A percentile compares a stretch with the other conserved stretches of the same genome.
These are phyloP conservation scores for Anarrhichthys ocellatus DNA, from an alignment of 2,113 vertebrate genomes.

Conservation along the genomic window DNA sequence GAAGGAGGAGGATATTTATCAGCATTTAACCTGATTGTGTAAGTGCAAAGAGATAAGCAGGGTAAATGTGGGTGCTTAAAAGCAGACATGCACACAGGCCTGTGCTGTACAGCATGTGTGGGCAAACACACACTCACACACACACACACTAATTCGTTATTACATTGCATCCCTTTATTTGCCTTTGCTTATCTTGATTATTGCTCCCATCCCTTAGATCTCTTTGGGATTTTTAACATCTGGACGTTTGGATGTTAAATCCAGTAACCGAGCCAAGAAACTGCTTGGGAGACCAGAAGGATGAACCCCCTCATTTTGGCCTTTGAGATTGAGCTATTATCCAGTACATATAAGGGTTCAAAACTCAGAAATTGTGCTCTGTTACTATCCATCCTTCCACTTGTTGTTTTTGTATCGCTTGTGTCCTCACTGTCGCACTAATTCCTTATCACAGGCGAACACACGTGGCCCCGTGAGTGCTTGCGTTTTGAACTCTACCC, in stretches of 20 bases:
- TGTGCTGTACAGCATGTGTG: slow-evolving; percentile 1
- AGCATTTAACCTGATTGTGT: slow-evolving; percentile 49
- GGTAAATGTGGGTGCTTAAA: slow-evolving; percentile 39
- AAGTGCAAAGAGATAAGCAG: slow-evolving; percentile 51
- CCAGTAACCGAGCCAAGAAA: slow-evolving; percentile 57
- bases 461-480: slow-evolving; percentile 47
- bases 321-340: slow-evolving; percentile 32
- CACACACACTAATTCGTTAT: slow-evolving; percentile 36
- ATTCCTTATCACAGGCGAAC: slow-evolving; percentile 57
- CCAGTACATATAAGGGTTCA: slow-evolving; percentile 58
- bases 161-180: slow-evolving; percentile 39
- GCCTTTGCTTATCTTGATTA: slow-evolving; percentile 39
- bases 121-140: slow-evolving; percentile 17
- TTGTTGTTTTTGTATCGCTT: slow-evolving; percentile 54
- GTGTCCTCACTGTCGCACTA: slow-evolving; percentile 43
- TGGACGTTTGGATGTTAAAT: slow-evolving; percentile 51
- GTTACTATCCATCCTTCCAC: slow-evolving; percentile 38
- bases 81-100: slow-evolving; percentile 34
- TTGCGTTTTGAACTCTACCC: slow-evolving; percentile 31
- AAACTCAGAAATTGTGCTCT: slow-evolving; percentile 14
- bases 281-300: slow-evolving; percentile 48
- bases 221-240: slow-evolving; percentile 61
- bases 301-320: slow-evolving; percentile 49
- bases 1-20: slow-evolving; percentile 49
- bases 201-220: slow-evolving; percentile 44